Evolutionary conservation across 1,140 invertebrate genomes (phyloP).

Genomic region (Sycobia sp.): DNA sequence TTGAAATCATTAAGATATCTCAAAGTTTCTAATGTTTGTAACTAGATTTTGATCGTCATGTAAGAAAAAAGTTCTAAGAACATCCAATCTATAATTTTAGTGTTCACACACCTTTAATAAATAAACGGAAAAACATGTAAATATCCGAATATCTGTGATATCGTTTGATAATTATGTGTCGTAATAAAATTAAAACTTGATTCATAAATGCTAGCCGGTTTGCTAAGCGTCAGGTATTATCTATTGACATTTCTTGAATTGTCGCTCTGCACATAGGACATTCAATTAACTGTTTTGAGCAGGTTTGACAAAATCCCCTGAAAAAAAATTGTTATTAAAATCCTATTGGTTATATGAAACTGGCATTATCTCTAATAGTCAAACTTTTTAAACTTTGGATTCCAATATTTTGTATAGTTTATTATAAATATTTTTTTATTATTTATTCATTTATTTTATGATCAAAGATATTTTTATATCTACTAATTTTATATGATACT

Average conservation of each 20-base stretch:
- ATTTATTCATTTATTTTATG: no score
- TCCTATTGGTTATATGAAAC: neutral
- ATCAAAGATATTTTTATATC: no score
- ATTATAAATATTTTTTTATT: no score
- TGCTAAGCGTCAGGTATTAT: conserved; percentile 56
- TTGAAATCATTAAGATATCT: conserved; percentile 6
- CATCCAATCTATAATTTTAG: conserved; percentile 4
- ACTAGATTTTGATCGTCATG: conserved; percentile 16
- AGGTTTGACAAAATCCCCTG: conserved; percentile 85
- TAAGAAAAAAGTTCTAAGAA: conserved; percentile 10
- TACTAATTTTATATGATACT: no score
- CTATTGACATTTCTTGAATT: conserved; percentile 54
- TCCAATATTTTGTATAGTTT: no score
- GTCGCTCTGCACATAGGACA: conserved; percentile 87
- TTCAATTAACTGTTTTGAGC: conserved; percentile 76
- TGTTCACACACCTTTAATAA: conserved; percentile 9
- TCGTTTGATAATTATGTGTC: conserved; percentile 10
- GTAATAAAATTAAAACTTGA: conserved; percentile 3
- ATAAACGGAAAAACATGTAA: conserved; percentile 7
- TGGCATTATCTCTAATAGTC: no score
- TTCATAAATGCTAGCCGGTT: conserved; percentile 18
- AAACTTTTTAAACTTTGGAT: no score
- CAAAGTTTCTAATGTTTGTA: neutral
- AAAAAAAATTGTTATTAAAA: conserved; percentile 46
- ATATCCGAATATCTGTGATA: conserved; percentile 15